phyloP scores from a whole-genome alignment of 2,797 vertebrate species.

The Limnodromus scolopaceus region DNA sequence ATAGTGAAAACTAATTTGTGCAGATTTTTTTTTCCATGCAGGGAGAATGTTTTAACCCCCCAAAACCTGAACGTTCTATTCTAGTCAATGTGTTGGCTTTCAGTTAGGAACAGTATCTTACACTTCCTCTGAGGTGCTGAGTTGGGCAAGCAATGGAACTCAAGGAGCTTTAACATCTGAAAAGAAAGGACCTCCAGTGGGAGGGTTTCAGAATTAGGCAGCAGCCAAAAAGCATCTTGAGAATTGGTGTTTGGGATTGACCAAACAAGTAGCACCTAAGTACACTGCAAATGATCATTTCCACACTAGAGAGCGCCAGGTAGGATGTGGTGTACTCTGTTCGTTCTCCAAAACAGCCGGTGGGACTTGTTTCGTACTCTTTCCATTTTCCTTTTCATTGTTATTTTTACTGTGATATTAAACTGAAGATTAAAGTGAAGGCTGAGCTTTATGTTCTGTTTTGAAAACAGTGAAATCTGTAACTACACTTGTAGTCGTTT shows the following conservation, averaged over 20 bases:
- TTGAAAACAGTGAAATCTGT: neutral
- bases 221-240: neutral
- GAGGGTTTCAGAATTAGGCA: neutral
- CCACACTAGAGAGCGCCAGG: neutral
- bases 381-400: neutral
- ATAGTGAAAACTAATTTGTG: neutral
- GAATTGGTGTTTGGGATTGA: neutral
- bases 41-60: fast-evolving
- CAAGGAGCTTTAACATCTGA: neutral
- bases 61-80: neutral
- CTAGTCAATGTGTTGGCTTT: neutral
- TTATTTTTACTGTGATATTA: neutral
- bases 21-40: neutral
- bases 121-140: neutral
- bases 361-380: neutral
- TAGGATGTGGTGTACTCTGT: neutral
- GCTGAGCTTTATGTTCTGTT: neutral
- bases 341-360: neutral
- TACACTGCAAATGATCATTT: neutral
- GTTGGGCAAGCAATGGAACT: neutral
- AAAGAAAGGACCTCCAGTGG: neutral
- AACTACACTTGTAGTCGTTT: neutral
- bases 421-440: neutral
- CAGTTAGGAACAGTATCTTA: neutral
- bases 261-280: neutral